Percentiles rank a stretch among this genome's conserved stretches.
Conservation (phyloP, 1,140 invertebrate species). For the Nixonia krombeini region DNA sequence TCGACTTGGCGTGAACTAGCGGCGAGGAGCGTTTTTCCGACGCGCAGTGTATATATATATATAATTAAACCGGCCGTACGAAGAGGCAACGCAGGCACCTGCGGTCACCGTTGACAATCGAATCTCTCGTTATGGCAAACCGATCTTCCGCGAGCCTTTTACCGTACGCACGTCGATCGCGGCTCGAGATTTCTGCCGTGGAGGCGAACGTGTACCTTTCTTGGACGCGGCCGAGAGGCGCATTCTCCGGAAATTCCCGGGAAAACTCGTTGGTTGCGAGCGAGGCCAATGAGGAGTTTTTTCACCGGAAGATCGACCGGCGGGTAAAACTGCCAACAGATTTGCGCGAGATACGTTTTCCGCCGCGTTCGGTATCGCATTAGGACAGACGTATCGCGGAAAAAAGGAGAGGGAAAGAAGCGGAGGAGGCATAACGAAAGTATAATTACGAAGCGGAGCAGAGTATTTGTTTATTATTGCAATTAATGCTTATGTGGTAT, state of each 20-base stretch:
- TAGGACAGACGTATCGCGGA: too few relatives aligned
- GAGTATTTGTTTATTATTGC: too few relatives aligned
- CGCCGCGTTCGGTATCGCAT: background rate
- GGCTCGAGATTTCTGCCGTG: constrained; percentile 47
- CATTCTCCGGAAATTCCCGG: constrained; percentile 49
- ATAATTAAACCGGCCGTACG: constrained; percentile 48
- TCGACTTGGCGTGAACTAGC: constrained; percentile 35
- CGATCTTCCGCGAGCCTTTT: constrained; percentile 51
- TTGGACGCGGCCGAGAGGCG: constrained; percentile 44
- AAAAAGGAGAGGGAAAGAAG: too few relatives aligned
- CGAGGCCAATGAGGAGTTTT: background rate
- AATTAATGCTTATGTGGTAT: too few relatives aligned
- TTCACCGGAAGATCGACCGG: too few relatives aligned
- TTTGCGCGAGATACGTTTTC: background rate
- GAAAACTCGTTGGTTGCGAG: constrained; percentile 47
- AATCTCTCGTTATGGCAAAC: constrained; percentile 56
- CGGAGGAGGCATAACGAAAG: too few relatives aligned
- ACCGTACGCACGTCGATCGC: constrained; percentile 53
- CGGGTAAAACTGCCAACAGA: too few relatives aligned
- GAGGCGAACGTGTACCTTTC: constrained; percentile 41
- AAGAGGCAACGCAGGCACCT: constrained; percentile 50
- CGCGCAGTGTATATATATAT: constrained; percentile 46
- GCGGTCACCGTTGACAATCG: constrained; percentile 51
- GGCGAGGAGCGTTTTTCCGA: constrained; percentile 49
- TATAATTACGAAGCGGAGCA: too few relatives aligned